These are phyloP conservation scores for Clarias pachynema DNA, from an alignment of 2,797 vertebrate genomes.

Conservation along the genomic window DNA sequence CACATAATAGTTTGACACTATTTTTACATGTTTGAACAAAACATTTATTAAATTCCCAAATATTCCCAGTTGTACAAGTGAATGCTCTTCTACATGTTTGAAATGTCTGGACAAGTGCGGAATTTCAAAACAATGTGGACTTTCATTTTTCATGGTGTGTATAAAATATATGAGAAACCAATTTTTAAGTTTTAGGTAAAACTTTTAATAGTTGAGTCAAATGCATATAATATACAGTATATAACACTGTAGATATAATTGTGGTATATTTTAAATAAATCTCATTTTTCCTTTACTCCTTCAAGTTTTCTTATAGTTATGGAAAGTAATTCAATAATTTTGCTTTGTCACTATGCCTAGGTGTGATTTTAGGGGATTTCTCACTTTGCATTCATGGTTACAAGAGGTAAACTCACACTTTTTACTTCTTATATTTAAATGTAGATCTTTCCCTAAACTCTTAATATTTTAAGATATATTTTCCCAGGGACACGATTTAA, in stretches of 20 bases:
- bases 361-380: neutral
- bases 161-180: neutral
- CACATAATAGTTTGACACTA: neutral
- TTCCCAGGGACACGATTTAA: no score
- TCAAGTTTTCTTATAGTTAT: neutral
- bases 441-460: no score
- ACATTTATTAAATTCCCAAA: neutral
- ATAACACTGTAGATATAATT: no score
- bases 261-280: no score
- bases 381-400: neutral
- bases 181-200: neutral
- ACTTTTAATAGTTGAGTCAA: no score
- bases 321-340: neutral
- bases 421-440: neutral
- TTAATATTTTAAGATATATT: no score
- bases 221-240: no score
- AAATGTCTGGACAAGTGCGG: neutral
- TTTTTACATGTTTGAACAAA: neutral
- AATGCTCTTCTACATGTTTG: neutral
- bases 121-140: neutral
- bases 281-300: no score
- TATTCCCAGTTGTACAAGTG: neutral
- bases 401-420: no score
- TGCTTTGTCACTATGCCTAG: no score
- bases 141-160: neutral